Evolutionary conservation across 2,113 vertebrate species (phyloP).

Genomic region (Zosterops japonicus): DNA sequence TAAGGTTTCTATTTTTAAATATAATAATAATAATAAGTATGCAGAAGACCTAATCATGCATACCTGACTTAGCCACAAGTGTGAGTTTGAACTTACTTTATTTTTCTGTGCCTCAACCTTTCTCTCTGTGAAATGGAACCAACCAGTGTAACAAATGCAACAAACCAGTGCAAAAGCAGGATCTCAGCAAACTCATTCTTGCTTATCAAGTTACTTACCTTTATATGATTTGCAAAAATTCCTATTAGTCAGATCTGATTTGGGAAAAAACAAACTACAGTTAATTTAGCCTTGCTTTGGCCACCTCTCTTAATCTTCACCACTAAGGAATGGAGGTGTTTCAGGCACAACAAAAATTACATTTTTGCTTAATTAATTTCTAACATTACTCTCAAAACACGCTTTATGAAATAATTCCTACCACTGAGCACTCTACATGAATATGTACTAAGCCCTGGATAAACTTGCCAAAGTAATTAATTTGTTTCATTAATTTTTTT

Average conservation of each 20-base stretch:
- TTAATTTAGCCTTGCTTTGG: background rate
- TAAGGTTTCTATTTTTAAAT: background rate
- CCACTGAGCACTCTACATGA: background rate
- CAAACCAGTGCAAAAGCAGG: background rate
- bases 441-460: background rate
- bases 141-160: background rate
- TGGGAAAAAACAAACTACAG: background rate
- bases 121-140: background rate
- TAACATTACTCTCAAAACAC: background rate
- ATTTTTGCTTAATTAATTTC: background rate
- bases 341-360: background rate
- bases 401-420: background rate
- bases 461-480: background rate
- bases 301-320: background rate
- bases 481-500: background rate
- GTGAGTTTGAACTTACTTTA: background rate
- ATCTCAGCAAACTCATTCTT: background rate
- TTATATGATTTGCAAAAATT: background rate
- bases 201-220: background rate
- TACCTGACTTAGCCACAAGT: background rate
- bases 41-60: background rate
- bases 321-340: background rate
- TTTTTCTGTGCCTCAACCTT: background rate
- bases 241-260: background rate
- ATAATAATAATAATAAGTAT: background rate